Base-by-base conservation (phyloP, 2,797 vertebrate genomes). In the Enoplosus armatus region DNA sequence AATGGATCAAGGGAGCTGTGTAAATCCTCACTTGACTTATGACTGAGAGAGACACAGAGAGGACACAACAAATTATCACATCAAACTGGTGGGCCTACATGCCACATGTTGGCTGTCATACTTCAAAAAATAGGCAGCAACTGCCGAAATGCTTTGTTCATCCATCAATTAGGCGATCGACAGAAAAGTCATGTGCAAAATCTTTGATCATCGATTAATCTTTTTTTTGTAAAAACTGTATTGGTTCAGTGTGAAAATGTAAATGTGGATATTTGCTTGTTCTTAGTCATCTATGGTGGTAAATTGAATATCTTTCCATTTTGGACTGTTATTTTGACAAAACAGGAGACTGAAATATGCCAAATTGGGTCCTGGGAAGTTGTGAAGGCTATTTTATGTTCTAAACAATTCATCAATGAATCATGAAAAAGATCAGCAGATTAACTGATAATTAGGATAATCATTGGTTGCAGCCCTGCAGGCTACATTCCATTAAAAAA, bases 1-100 rank as follows among this genome's bases (percentile, higher is more conserved):
- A 88, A 83, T 58, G 68, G 88, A 93, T 94, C 90, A 91, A 85
- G 85, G 87, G 64, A 68, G 62, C 67, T 20, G 69, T 59, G 85
- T 82, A 90, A 85, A 92, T 87, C 83, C 74, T 75, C 39, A 20
- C 56, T 77, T 87, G 86, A 84, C 74, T 76, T 84, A 83, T 89
- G 85, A 84, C 73, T 62, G 53, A 65, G 73, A 70, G 73, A 90
- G 76, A 83, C 79, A 48, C 31, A 0, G 22, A 64, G 72, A 86
- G 83, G 83, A 85, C 79, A 80, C 68, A 56, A 73, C 77, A 72
- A 83, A 86, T 88, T 53, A 89, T 84, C 77, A 79, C 79, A 87
- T 27, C 89, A 31, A 77, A 85, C 61, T 79, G 79, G n/a, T 27
- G n/a, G 62, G 70, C 48, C 48, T 37, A n/a, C 33, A 35, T 63